Evolutionary conservation across 1,140 invertebrate genomes (phyloP), one percentile per base, ranked within the genome.

Genomic region (Hypsibius dujardini): DNA sequence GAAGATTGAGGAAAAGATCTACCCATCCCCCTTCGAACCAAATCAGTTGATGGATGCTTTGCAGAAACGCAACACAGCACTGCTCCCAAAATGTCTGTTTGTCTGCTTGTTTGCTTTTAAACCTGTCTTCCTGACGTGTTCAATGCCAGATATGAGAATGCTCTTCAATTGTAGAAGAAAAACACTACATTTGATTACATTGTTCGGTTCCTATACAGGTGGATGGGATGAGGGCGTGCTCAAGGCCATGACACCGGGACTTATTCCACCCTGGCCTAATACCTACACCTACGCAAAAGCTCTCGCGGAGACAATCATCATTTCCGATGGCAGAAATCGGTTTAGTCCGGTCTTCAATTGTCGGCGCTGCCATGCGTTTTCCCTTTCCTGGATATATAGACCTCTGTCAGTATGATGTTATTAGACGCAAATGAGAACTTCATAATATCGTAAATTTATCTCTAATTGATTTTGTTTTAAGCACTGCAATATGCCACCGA

Each of bases 311-410:
- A 83, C 87, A 73, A 83, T 90, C 62, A 67, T 67, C 42, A 42
- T 67, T 15, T 12, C 62, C 12, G 45, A 42, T 45, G 12, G 12
- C 62, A 67, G 12, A 93, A 0, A 80, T 87, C 1, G 84, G 89
- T 1, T 89, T 97, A 73, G 86, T 91, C 50, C 83, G 93, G 76
- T 93, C 94, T 0, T 95, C 92, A 0, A 95, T 96, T 87, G 90
- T 96, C 76, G 87, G 88, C 7, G 92, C 87, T 42, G 84, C 91
- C 1, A 95, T 90, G 90, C 88, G 89, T 77, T 91, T 97, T 78
- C 95, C 92, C 0, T 77, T 89, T 1, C 87, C 90, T 1, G 92
- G 93, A 1, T 98, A 94, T 94, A 95, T 94, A 2, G 88, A 90
- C 74, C 28, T 28, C 28, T 28, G 28, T 28, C 28, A 28, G 28